These are phyloP conservation scores for Neelides sp. DNA, from an alignment of 1,140 invertebrate species.

Conservation along the genomic window DNA sequence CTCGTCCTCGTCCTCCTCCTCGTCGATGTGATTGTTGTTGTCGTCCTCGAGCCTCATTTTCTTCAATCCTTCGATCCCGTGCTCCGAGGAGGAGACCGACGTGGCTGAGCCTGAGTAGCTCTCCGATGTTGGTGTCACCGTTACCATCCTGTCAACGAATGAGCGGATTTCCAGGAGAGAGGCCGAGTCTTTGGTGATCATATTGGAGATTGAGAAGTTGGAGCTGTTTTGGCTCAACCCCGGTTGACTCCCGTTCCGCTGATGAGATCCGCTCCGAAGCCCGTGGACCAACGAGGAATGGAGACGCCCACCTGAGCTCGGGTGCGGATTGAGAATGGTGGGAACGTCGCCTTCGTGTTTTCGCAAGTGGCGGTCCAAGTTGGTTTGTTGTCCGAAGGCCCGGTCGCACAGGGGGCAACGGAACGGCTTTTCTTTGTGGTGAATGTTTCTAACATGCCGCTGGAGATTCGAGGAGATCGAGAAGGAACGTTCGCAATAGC, in stretches of 20 bases:
- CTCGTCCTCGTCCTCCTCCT: conserved; percentile 32
- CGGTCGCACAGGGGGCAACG: conserved; percentile 71
- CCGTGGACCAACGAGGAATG: conserved; percentile 17
- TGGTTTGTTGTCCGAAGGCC: conserved; percentile 97
- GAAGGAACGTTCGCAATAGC: conserved; percentile 96
- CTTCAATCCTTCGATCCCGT: conserved; percentile 22
- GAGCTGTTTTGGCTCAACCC: conserved; percentile 37
- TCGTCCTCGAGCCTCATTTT: conserved; percentile 29
- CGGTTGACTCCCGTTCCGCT: conserved; percentile 36
- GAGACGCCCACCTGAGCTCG: conserved; percentile 29
- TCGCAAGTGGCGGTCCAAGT: conserved; percentile 90
- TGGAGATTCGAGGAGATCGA: conserved; percentile 98
- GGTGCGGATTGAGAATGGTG: conserved; percentile 51
- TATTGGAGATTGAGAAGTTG: conserved; percentile 5
- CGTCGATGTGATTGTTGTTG: conserved; percentile 29
- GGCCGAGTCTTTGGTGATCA: conserved; percentile 38
- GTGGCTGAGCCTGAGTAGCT: conserved; percentile 19
- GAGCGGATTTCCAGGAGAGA: conserved; percentile 88
- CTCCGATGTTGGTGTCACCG: conserved; percentile 34
- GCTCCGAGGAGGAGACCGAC: conserved; percentile 1
- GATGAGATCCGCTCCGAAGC: conserved; percentile 35
- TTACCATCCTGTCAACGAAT: conserved; percentile 88
- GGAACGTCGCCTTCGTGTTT: conserved; percentile 90
- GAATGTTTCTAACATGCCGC: conserved; percentile 97
- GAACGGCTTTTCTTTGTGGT: conserved; percentile 91